A percentile compares a stretch with the other conserved stretches of the same genome.
phyloP scores from a whole-genome alignment of 2,113 vertebrate genomes.

The Apistogramma diplotaenia region DNA sequence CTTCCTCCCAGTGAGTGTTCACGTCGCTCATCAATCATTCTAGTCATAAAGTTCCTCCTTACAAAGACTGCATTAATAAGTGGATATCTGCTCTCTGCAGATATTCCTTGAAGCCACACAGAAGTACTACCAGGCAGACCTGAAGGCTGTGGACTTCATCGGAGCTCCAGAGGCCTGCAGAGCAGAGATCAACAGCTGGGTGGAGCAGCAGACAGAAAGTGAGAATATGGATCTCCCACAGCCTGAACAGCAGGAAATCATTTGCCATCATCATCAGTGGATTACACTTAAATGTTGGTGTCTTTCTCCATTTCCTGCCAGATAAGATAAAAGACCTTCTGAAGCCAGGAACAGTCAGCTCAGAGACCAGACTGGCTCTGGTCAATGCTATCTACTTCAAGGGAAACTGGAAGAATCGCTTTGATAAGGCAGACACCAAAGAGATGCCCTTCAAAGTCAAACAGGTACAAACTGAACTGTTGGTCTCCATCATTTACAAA shows the following conservation, averaged over 20 bases:
- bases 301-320: slow-evolving; percentile 46
- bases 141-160: slow-evolving; percentile 85
- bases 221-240: too few relatives aligned
- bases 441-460: slow-evolving; percentile 82
- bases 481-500: too few relatives aligned
- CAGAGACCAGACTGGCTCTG: slow-evolving; percentile 80
- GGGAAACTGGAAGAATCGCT: slow-evolving; percentile 84
- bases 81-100: slow-evolving; percentile 57
- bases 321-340: slow-evolving; percentile 89
- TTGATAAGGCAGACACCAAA: slow-evolving; percentile 75
- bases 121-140: slow-evolving; percentile 84
- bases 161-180: too few relatives aligned
- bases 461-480: slow-evolving; percentile 65
- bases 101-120: slow-evolving; percentile 81
- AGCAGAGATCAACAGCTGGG: too few relatives aligned
- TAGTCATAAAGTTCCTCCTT: not conserved
- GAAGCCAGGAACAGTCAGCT: slow-evolving; percentile 72
- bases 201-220: too few relatives aligned
- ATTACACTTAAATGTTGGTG: not conserved
- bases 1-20: slow-evolving; percentile 80
- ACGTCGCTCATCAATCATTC: not conserved
- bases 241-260: not conserved
- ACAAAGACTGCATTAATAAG: not conserved
- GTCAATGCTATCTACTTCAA: slow-evolving; percentile 96
- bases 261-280: not conserved